Evolutionary conservation across 2,113 vertebrate genomes (phyloP).

Genomic region (Aptenodytes forsteri): DNA sequence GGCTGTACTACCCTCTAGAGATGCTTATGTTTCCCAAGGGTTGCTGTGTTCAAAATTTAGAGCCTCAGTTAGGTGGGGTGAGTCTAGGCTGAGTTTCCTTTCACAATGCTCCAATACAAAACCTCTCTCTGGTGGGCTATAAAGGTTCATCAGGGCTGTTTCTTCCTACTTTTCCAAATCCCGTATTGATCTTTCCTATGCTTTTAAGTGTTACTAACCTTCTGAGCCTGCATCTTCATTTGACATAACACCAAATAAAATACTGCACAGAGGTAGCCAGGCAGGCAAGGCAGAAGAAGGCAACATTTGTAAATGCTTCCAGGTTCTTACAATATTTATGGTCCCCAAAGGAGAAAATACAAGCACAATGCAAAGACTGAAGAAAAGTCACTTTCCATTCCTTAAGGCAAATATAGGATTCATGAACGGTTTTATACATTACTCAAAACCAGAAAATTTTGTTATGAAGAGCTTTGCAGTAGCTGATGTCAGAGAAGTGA

Average conservation of each 20-base stretch:
- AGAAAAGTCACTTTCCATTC: background rate
- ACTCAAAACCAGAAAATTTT: background rate
- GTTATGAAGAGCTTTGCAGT: background rate
- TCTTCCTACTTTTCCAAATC: constrained; percentile 46
- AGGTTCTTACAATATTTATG: background rate
- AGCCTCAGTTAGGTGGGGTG: background rate
- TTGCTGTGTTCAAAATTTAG: constrained; percentile 33
- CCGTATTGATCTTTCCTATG: constrained; percentile 13
- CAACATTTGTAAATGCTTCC: background rate
- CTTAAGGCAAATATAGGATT: background rate
- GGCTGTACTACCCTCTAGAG: constrained; percentile 9
- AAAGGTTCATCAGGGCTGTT: constrained; percentile 16
- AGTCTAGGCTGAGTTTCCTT: background rate
- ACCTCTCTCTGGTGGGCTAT: background rate
- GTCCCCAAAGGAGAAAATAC: background rate
- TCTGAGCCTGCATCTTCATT: constrained; percentile 28
- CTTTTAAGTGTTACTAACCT: constrained; percentile 40
- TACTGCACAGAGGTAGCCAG: background rate
- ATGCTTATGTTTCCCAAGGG: constrained; percentile 29
- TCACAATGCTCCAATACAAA: background rate
- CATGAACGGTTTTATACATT: background rate
- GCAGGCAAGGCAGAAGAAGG: background rate
- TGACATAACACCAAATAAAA: constrained; percentile 29
- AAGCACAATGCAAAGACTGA: background rate
- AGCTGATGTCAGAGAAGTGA: background rate